phyloP scores from a whole-genome alignment of 2,797 vertebrate genomes.

The Tokudaia tokunoshimensis region DNA sequence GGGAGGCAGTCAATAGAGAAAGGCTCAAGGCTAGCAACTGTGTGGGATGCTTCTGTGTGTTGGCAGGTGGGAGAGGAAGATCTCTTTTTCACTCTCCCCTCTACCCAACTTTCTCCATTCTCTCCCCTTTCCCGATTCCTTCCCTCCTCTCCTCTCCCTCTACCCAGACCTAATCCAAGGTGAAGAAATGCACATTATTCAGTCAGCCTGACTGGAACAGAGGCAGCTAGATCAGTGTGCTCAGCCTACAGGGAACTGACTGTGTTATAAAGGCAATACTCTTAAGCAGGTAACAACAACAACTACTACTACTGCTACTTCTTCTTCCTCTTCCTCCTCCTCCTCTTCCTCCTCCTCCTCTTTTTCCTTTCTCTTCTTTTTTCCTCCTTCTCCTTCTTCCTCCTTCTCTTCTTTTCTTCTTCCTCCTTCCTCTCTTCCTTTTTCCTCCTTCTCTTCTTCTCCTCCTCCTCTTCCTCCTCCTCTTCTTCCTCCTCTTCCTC shows the following conservation, averaged over 20 bases:
- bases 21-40: background rate
- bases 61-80: background rate
- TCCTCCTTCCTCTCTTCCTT: background rate
- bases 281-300: background rate
- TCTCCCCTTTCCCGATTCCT: background rate
- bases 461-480: no score
- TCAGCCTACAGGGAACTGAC: background rate
- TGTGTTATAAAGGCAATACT: slow-evolving; percentile 9
- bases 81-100: background rate
- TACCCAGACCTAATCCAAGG: background rate
- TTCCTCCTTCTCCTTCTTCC: accelerated
- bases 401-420: accelerated
- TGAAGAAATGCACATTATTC: background rate
- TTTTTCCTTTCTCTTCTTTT: accelerated
- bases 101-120: background rate
- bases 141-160: no score
- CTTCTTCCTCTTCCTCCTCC: background rate
- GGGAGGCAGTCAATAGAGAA: slow-evolving; percentile 40
- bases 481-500: accelerated
- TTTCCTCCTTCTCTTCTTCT: background rate
- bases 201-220: background rate
- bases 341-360: background rate
- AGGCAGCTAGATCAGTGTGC: background rate
- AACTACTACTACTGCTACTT: accelerated
- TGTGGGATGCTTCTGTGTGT: background rate